A percentile compares a stretch with the other conserved stretches of the same genome.
phyloP scores from a whole-genome alignment of 2,113 vertebrate genomes.

The Chaetodon trifascialis region DNA sequence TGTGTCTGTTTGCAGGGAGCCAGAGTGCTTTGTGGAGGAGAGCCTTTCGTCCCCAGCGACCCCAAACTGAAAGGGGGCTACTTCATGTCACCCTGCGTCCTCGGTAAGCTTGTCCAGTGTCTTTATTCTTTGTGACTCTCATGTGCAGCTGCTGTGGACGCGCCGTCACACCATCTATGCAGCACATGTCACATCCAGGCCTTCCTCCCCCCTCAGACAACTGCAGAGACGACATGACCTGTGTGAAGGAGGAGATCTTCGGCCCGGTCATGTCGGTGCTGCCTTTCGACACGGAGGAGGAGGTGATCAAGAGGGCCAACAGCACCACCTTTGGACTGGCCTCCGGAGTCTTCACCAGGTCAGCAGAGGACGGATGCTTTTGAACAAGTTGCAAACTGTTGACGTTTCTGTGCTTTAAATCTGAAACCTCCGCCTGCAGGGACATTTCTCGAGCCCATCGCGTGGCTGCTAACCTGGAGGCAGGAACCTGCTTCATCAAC shows the following conservation, averaged over 20 bases:
- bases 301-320: slow-evolving; percentile 93
- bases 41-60: slow-evolving; percentile 86
- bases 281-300: slow-evolving; percentile 93
- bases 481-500: slow-evolving; percentile 95
- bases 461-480: slow-evolving; percentile 90
- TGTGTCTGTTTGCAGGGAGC: slow-evolving; percentile 87
- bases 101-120: slow-evolving; percentile 84
- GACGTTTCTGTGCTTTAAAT: too few species aligned
- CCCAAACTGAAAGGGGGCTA: slow-evolving; percentile 91
- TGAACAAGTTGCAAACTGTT: too few species aligned
- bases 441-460: slow-evolving; percentile 95
- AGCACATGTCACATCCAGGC: not conserved
- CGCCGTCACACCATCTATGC: not conserved
- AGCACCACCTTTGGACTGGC: slow-evolving; percentile 91
- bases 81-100: slow-evolving; percentile 93
- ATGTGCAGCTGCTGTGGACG: not conserved
- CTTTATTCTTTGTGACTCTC: not conserved
- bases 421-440: slow-evolving; percentile 72
- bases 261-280: slow-evolving; percentile 97
- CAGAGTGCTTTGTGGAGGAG: slow-evolving; percentile 92
- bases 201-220: slow-evolving; percentile 82
- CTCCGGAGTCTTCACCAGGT: slow-evolving; percentile 98
- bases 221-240: slow-evolving; percentile 95
- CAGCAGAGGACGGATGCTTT: not conserved
- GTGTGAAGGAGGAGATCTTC: slow-evolving; percentile 97